phyloP scores from a whole-genome alignment of 92 coral and sea anemone genomes.

The Porites cylindrica region DNA sequence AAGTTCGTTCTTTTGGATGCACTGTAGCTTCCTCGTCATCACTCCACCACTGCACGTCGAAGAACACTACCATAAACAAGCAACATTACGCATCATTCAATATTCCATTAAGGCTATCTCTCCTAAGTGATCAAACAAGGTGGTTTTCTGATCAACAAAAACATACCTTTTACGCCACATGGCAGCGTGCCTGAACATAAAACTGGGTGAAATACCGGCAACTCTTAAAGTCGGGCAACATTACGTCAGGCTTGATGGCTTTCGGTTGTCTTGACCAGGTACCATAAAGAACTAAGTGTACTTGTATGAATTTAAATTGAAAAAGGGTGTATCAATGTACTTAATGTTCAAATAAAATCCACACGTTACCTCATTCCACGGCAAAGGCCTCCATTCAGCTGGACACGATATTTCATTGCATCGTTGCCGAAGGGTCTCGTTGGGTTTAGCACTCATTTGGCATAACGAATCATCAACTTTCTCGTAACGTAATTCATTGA shows the following conservation, averaged over 20 bases:
- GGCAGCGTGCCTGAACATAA: no score
- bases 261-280: no score
- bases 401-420: conserved; percentile 45
- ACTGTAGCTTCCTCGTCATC: conserved; percentile 19
- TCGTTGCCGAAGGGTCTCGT: not conserved
- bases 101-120: no score
- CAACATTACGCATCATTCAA: not conserved
- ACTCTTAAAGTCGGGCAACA: no score
- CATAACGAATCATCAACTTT: conserved; percentile 8
- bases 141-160: no score
- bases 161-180: no score
- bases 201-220: no score
- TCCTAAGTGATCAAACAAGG: no score
- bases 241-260: no score
- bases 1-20: conserved; percentile 18
- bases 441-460: conserved; percentile 1
- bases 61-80: conserved; percentile 16
- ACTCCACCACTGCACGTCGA: conserved; percentile 25
- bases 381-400: conserved; percentile 32
- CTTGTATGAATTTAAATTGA: no score
- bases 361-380: conserved; percentile 38
- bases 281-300: no score
- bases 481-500: conserved; percentile 3
- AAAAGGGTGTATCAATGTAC: no score
- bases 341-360: not conserved